Evolutionary conservation across 2,797 vertebrate genomes (phyloP).

Genomic region (Sebastes steindachneri): DNA sequence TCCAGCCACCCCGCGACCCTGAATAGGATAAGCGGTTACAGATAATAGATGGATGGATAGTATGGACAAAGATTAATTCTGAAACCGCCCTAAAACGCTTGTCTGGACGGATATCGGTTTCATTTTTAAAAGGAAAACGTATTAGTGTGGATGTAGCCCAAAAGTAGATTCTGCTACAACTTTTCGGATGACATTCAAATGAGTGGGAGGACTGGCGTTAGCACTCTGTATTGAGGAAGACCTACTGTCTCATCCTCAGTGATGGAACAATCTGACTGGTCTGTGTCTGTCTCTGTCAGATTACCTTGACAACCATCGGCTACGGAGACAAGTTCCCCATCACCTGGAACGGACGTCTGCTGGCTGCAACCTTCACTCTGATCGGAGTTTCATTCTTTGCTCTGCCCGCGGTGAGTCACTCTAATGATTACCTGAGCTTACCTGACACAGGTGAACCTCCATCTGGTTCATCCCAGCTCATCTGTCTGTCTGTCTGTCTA

Average conservation of each 20-base stretch:
- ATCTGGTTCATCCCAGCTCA: background rate
- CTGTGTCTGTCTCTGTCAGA: constrained; percentile 77
- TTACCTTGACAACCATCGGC: constrained; percentile 97
- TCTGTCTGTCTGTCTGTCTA: constrained; percentile 7
- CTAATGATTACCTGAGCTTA: background rate
- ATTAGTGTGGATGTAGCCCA: too few species aligned
- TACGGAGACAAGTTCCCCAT: constrained; percentile 97
- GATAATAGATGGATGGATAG: too few species aligned
- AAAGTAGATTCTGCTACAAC: too few species aligned
- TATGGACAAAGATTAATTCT: fast-evolving
- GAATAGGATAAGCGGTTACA: fast-evolving
- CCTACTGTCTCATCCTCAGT: background rate
- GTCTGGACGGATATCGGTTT: too few species aligned
- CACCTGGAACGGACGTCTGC: constrained; percentile 95
- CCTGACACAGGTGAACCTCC: background rate
- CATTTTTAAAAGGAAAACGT: too few species aligned
- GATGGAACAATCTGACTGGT: constrained; percentile 1
- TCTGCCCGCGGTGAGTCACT: constrained; percentile 90
- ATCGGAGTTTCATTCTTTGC: constrained; percentile 98
- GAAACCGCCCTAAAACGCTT: too few species aligned
- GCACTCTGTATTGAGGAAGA: background rate
- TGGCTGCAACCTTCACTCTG: constrained; percentile 94
- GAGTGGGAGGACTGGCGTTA: background rate
- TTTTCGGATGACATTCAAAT: too few species aligned
- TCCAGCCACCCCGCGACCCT: too few species aligned